Percentiles rank a stretch among this genome's conserved stretches.
Evolutionary conservation across 1,140 invertebrate species (phyloP).

Genomic region (Drosophila sucinea): DNA sequence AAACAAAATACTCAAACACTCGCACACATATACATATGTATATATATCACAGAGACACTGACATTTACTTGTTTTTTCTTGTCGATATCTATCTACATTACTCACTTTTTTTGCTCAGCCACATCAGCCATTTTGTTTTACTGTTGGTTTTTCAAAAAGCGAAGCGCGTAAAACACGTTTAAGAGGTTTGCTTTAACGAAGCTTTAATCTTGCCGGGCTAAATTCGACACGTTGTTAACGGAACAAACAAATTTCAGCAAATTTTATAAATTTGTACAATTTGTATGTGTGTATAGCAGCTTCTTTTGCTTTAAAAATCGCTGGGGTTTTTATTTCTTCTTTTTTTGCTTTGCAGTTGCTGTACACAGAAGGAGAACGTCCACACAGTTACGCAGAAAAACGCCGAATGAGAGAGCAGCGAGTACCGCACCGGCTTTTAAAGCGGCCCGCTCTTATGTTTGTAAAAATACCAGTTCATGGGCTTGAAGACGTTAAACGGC

Average conservation of each 20-base stretch:
- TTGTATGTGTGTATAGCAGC: conserved; percentile 60
- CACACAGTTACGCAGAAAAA: conserved; percentile 73
- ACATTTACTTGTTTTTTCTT: conserved; percentile 27
- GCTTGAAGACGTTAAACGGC: background rate
- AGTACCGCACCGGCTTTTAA: conserved; percentile 39
- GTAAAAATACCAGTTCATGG: conserved; percentile 7
- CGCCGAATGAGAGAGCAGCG: conserved; percentile 75
- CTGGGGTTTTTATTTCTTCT: conserved; percentile 27
- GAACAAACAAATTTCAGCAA: conserved; percentile 43
- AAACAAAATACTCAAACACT: conserved; percentile 47
- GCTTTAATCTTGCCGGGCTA: conserved; percentile 31
- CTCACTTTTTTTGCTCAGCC: conserved; percentile 82
- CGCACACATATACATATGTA: conserved; percentile 13
- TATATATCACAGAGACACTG: conserved; percentile 31
- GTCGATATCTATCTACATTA: conserved; percentile 45
- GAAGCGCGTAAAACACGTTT: conserved; percentile 66
- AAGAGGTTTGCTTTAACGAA: conserved; percentile 11
- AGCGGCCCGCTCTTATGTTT: conserved; percentile 28
- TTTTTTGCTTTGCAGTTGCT: conserved; percentile 38
- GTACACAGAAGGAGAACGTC: conserved; percentile 52
- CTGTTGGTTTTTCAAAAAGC: conserved; percentile 57
- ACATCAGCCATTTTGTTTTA: conserved; percentile 82
- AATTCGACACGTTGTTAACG: conserved; percentile 44
- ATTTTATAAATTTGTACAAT: conserved; percentile 65
- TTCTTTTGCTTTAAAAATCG: conserved; percentile 55